Base-by-base conservation (phyloP, 2,888 invertebrate genomes). In the Papilio gigon region DNA sequence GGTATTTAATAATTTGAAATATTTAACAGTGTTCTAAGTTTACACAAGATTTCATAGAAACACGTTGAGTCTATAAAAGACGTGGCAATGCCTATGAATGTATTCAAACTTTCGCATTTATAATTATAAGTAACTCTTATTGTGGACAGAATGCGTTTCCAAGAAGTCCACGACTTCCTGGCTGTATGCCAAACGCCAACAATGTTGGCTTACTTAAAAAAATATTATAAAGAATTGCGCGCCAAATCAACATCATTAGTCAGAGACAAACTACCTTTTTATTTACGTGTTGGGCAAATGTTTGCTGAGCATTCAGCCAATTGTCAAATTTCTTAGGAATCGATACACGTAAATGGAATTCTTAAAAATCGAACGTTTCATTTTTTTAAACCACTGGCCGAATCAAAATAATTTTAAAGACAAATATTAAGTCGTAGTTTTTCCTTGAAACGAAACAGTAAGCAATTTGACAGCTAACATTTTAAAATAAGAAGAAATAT, bases 181-280 rank as follows among this genome's bases (percentile, higher is more conserved):
- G 68, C 64, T 50, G 35, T 40, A 3, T 12, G 68, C 68, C 68
- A 68, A 68, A 65, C 60, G 64, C 37, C 33, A 62, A 58, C 63
- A 67, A 71, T 73, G 72, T 71, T 63, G 66, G 50, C 65, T 59
- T 63, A 59, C 27, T 65, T 50, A 64, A 65, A 68, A 70, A 73
- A 70, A 72, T 68, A 71, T 70, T 70, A 71, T 71, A 65, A 73
- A 71, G 44, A 69, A 74, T 61, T 61, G 68, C 67, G 40, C 67
- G 56, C 62, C 53, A 42, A 63, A 58, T 61, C 25, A 20, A 71
- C 62, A 64, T 64, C 66, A 70, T 73, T 73, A 72, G 47, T 74
- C 73, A 72, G 44, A 68, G 9, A 25, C 44, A 17, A 65, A 65
- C 65, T 53, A 3, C 61, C 40, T 67, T 67, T 62, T 67, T 62